phyloP scores from a whole-genome alignment of 2,113 vertebrate species.

The Ondatra zibethicus region DNA sequence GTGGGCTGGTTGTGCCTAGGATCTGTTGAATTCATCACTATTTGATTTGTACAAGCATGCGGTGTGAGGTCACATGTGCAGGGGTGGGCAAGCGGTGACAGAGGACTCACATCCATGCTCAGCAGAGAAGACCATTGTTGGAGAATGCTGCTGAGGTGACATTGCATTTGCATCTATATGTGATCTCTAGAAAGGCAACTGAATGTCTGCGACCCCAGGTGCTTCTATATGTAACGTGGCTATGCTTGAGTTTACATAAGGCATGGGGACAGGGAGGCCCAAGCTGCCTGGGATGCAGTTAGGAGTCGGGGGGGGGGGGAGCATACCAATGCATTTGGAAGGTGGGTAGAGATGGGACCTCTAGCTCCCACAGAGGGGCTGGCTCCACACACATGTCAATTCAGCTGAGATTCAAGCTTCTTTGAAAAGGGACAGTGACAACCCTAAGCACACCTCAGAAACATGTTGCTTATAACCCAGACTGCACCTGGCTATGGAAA shows the following conservation, averaged over 20 bases:
- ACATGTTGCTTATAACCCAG: background rate
- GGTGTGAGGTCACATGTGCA: fast-evolving
- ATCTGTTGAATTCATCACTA: fast-evolving
- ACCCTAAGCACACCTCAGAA: fast-evolving
- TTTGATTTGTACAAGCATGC: background rate
- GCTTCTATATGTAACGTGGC: fast-evolving
- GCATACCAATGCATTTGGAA: background rate
- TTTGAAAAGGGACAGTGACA: background rate
- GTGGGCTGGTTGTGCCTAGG: background rate
- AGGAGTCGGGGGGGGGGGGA: background rate
- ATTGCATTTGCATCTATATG: background rate
- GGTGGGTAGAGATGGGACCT: no score
- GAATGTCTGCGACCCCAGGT: fast-evolving
- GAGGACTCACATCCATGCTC: fast-evolving
- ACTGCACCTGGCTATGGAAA: background rate
- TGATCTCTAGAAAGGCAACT: background rate
- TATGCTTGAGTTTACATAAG: background rate
- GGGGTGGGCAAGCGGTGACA: fast-evolving
- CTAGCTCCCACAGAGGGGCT: fast-evolving
- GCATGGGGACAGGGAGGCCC: fast-evolving
- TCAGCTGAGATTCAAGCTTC: fast-evolving
- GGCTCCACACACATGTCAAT: fast-evolving
- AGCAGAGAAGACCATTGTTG: background rate
- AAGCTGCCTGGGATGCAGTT: no score
- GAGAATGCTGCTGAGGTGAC: background rate